Base-by-base conservation (phyloP, 2,888 invertebrate genomes). In the Kuschelorhynchus macadamiae region DNA sequence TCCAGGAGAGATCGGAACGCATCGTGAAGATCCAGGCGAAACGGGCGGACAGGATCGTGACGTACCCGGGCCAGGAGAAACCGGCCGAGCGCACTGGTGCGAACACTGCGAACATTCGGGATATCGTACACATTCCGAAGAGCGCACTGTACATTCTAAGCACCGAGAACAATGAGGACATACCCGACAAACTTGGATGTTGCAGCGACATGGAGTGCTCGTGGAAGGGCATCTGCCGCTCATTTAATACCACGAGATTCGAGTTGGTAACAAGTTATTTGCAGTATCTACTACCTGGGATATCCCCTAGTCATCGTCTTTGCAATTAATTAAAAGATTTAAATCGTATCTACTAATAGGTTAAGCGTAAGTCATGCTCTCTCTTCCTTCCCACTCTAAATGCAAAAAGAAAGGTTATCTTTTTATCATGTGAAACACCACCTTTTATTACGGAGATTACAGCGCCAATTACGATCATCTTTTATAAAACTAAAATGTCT, bases 171-270 rank as follows among this genome's bases (percentile, higher is more conserved):
- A 67, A 7, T 67, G 64, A 4, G 65, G 60, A 47, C 67, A 71
- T 5, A 60, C 61, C 18, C 62, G 52, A 41, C 65, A 70, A 30
- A 62, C 44, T 63, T 62, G 46, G 44, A 63, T 46, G 63, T 11
- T 67, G 59, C 63, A 69, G 44, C 55, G 65, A 69, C 61, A 67
- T 42, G 67, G 70, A 39, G 70, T 62, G 67, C 65, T 57, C 14
- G 49, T 44, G n/a, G 68, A 61, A 36, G 47, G 68, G 60, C 71
- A 71, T 71, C 68, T 71, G 52, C 65, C 62, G 53, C 67, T 67
- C 71, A 71, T 71, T 71, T 65, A 71, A 70, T 46, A 47, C 25
- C 41, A 16, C 53, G 55, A 25, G n/a, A 32, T 46, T 33, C 3
- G 30, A 30, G 14, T 25, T 42, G 42, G 42, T 9, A 14, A n/a